Conservation (phyloP, 2,797 vertebrate species). For the Rhinatrema bivittatum region DNA sequence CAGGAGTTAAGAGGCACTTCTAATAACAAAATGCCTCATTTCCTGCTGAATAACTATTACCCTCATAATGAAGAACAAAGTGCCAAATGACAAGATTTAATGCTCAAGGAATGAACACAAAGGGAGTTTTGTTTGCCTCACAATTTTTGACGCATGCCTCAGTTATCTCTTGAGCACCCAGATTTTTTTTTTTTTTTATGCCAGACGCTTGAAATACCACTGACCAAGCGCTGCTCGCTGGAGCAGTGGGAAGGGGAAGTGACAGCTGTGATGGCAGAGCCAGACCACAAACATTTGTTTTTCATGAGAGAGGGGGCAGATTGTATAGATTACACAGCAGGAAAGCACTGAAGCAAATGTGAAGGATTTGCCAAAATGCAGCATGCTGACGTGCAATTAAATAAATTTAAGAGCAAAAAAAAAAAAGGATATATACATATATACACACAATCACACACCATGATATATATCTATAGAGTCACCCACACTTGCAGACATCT, state of each 20-base stretch:
- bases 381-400: conserved; percentile 17
- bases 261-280: conserved; percentile 35
- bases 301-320: conserved; percentile 1
- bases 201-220: too few species aligned
- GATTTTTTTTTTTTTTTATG: background rate
- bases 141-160: too few species aligned
- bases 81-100: too few species aligned
- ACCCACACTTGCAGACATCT: too few species aligned
- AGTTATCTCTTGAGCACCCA: conserved; percentile 7
- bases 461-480: too few species aligned
- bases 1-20: too few species aligned
- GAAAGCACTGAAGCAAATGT: background rate
- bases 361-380: conserved; percentile 20
- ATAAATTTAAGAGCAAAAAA: too few species aligned
- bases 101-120: background rate
- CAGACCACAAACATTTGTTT: conserved; percentile 35
- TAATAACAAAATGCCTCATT: too few species aligned
- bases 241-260: conserved; percentile 19
- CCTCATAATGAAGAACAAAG: too few species aligned
- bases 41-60: too few species aligned
- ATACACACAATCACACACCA: too few species aligned
- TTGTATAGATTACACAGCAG: background rate
- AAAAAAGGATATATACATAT: too few species aligned
- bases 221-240: background rate
- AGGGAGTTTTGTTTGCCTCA: background rate